Evolutionary conservation across 2,888 invertebrate species (phyloP), one percentile per base, ranked within the genome.

Genomic region (Xestia sexstrigata): DNA sequence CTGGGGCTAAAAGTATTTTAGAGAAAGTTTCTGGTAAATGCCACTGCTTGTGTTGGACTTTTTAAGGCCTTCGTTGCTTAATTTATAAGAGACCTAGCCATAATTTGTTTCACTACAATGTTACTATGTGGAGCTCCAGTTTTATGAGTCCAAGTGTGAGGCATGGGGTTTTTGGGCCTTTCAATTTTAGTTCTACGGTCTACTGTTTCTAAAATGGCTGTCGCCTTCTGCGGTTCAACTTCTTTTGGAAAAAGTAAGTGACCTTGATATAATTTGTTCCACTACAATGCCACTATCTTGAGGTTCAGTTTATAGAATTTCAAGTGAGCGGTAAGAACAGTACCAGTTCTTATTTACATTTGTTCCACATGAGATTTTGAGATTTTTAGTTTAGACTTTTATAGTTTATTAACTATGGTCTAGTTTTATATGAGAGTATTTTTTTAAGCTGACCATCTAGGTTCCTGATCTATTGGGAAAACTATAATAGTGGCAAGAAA

Each of bases 141-240:
- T 58, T 26, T 58, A 58, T 26, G 26, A 58, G n/a, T 26, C 26
- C 26, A 58, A 58, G 15, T 15, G 26, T 26, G 15, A 6, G 26
- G n/a, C n/a, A n/a, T 55, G 5, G 55, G 26, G 95, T 58, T 60
- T 65, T 65, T 6, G 39, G 45, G 67, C 63, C 45, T 26, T n/a
- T 39, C 26, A 49, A 70, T 74, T 79, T 80, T 47, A 30, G 17
- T 35, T 62, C 67, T 75, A 66, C 26, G 23, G 65, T 66, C 65
- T 66, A 62, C 23, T 3, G 49, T 23, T 49, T 8, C 20, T 23
- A 23, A 49, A 23, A 52, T 52, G 52, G 3, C 55, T 0, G 13
- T n/a, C 13, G 13, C 6, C 11, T 58, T 58, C 13, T 15, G 15
- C 7, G 26, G 58, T 15, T 6, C 26, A 26, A 58, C 15, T 58